Base-by-base conservation (phyloP, 37 sponge, comb jelly and placozoan species). In the Trichoplax adhaerens region DNA sequence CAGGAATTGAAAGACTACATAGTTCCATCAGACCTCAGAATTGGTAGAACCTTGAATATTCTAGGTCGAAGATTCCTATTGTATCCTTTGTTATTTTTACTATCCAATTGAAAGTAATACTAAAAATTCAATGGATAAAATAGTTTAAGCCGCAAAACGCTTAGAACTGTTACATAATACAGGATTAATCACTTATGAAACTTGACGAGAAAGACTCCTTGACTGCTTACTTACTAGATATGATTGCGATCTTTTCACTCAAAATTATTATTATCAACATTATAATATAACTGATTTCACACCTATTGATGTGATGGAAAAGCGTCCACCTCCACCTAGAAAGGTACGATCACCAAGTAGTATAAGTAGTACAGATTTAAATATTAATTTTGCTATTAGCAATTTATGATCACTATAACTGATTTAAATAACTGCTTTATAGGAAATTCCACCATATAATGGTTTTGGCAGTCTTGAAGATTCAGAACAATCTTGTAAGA, bases 391-490 rank as follows among this genome's bases (percentile, higher is more conserved):
- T 29, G 58, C 72, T 70, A 4, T 56, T 58, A 4, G 5, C 72
- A 5, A 70, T 48, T 5, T 12, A 70, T 58, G 8, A 8, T 53
- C 53, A 5, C 52, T 58, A 10, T 58, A 65, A 29, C 66, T 49
- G 68, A 5, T 66, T 7, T 66, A 12, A 66, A 7, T 8, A 3
- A 5, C 0, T 53, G 47, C 58, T 52, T 64, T 58, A 6, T 68
- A 85, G 81, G 79, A 77, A 56, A 64, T 91, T 6, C 98, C 91
- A 29, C 92, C 98, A 10, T 88, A 96, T 74, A 96, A 91, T 76
- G 98, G 98, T 49, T 91, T 91, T 75, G 98, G 98, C 6, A 79
- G 87, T 53, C 89, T 85, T 52, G 92, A 96, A 73, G 98, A 96
- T 79, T 85, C 88, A 64, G 81, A 81, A 74, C 92, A 96, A 85